Percentiles rank a stretch among this genome's conserved stretches.
phyloP scores from a whole-genome alignment of 2,888 invertebrate species.

The Teleiodes luculella region DNA sequence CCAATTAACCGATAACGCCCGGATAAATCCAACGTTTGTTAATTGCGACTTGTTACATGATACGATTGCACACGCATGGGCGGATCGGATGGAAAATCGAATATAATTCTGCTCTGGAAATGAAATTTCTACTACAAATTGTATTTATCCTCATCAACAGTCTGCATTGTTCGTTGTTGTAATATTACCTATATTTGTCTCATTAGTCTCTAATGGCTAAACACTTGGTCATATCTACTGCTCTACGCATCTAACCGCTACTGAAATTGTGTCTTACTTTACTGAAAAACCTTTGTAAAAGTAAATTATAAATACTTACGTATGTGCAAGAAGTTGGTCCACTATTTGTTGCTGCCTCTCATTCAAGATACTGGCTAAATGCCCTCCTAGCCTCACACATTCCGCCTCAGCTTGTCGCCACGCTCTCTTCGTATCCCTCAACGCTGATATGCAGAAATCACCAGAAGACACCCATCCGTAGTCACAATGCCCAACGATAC shows the following conservation, averaged over 20 bases:
- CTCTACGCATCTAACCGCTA: no score
- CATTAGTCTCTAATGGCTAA: no score
- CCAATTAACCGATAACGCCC: no score
- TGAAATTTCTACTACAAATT: neutral
- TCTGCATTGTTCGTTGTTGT: no score
- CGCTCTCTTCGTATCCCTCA: constrained; percentile 75
- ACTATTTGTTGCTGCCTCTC: constrained; percentile 81
- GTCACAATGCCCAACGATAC: constrained; percentile 81
- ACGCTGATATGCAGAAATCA: constrained; percentile 82
- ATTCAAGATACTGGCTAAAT: constrained; percentile 82
- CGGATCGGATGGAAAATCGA: neutral
- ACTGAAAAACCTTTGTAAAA: no score
- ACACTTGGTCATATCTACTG: no score
- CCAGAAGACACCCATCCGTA: constrained; percentile 84
- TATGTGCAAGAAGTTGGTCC: constrained; percentile 81
- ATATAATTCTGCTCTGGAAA: neutral
- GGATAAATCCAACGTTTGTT: neutral
- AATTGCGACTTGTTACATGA: neutral
- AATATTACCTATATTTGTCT: no score
- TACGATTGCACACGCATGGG: neutral
- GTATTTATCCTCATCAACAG: neutral
- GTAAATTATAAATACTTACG: constrained; percentile 79
- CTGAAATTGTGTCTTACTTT: no score
- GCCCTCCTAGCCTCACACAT: constrained; percentile 81
- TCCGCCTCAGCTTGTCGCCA: constrained; percentile 85